Evolutionary conservation across 1,140 invertebrate species (phyloP).

Genomic region (Daktulosphaira vitifoliae): DNA sequence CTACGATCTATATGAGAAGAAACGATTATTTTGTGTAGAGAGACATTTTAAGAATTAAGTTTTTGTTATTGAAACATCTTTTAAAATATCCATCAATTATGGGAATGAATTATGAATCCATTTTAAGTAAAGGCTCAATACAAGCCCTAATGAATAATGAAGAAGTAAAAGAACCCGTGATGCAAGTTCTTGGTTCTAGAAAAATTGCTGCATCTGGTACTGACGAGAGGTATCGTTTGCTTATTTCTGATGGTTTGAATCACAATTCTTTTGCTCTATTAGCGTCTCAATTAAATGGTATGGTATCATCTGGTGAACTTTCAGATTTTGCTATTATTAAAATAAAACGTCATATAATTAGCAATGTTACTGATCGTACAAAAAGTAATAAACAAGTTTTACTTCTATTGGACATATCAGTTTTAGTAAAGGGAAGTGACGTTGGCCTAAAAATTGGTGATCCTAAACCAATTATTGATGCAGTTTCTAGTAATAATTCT

Average conservation of each 20-base stretch:
- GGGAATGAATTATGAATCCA: not conserved
- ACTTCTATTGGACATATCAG: constrained; percentile 67
- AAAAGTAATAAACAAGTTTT: constrained; percentile 58
- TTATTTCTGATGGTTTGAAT: constrained; percentile 77
- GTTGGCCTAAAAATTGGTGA: constrained; percentile 69
- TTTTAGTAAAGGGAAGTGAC: constrained; percentile 58
- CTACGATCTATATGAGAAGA: too few species aligned
- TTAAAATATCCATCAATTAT: too few species aligned
- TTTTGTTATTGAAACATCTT: too few species aligned
- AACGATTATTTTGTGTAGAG: too few species aligned
- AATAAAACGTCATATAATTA: constrained; percentile 66
- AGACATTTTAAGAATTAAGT: too few species aligned
- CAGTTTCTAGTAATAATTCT: not conserved
- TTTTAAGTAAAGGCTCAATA: constrained; percentile 38
- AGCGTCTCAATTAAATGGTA: constrained; percentile 75
- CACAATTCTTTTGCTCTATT: constrained; percentile 85
- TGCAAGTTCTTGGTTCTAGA: constrained; percentile 63
- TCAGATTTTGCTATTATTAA: constrained; percentile 65
- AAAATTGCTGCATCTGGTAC: constrained; percentile 53
- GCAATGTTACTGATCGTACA: constrained; percentile 46
- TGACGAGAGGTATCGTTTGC: constrained; percentile 67
- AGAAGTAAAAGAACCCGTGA: constrained; percentile 56
- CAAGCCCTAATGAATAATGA: constrained; percentile 59
- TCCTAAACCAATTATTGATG: constrained; percentile 45
- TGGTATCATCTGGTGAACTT: constrained; percentile 61